phyloP scores from a whole-genome alignment of 2,113 vertebrate genomes.

The Callipepla californica region DNA sequence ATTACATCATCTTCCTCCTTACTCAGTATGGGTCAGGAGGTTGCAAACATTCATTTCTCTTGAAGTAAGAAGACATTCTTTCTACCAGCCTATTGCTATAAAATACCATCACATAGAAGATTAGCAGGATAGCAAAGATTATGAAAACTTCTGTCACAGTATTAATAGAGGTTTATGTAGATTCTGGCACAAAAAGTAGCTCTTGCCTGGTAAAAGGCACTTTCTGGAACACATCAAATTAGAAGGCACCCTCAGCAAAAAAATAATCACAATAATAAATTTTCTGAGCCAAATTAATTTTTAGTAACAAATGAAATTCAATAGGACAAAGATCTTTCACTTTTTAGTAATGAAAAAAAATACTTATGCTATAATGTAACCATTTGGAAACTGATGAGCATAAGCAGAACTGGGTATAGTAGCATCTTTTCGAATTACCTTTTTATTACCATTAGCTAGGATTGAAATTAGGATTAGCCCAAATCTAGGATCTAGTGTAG shows the following conservation, averaged over 20 bases:
- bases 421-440: not conserved
- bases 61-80: not conserved
- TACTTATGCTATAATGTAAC: not conserved
- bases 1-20: not conserved
- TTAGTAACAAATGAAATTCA: not conserved
- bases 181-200: not conserved
- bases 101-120: not conserved
- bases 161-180: not conserved
- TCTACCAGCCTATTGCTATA: not conserved
- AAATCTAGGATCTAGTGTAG: not conserved
- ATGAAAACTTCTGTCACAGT: not conserved
- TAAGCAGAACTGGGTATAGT: accelerated
- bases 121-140: not conserved
- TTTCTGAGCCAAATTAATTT: not conserved
- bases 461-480: not conserved
- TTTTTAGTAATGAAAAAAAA: not conserved
- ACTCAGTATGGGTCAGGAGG: not conserved
- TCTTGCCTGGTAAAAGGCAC: not conserved
- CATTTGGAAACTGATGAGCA: not conserved
- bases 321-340: not conserved
- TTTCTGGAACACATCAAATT: not conserved
- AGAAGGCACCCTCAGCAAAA: not conserved
- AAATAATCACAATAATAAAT: not conserved
- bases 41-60: not conserved
- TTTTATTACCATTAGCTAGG: not conserved